These are phyloP conservation scores for Gonatopus flavifemur DNA, from an alignment of 1,140 invertebrate species.

Conservation along the genomic window DNA sequence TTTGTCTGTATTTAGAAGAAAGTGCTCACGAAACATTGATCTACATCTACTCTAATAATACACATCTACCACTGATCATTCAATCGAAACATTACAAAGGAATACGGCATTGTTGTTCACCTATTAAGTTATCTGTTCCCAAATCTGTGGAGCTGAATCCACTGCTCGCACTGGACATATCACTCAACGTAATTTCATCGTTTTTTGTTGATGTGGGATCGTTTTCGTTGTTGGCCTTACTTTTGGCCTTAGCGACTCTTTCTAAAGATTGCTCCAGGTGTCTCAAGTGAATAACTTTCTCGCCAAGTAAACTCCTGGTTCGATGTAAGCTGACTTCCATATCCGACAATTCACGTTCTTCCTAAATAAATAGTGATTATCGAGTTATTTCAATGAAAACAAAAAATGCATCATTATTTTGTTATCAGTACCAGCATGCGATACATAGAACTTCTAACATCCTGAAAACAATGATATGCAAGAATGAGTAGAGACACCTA, in stretches of 20 bases:
- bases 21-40: too few relatives aligned
- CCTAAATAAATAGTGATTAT: conserved; percentile 49
- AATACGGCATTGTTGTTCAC: conserved; percentile 25
- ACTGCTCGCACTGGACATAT: conserved; percentile 69
- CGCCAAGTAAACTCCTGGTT: conserved; percentile 73
- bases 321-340: conserved; percentile 79
- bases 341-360: conserved; percentile 76
- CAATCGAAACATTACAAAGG: not conserved
- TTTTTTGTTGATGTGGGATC: conserved; percentile 55
- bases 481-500: not conserved
- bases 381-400: too few relatives aligned
- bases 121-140: conserved; percentile 60
- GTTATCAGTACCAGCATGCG: not conserved
- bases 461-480: too few relatives aligned
- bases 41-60: too few relatives aligned
- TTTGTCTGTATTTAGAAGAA: conserved; percentile 35
- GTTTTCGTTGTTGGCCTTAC: conserved; percentile 51
- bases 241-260: conserved; percentile 56
- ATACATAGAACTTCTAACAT: too few relatives aligned
- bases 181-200: conserved; percentile 60
- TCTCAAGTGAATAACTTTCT: conserved; percentile 75
- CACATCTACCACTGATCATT: not conserved
- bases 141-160: conserved; percentile 72
- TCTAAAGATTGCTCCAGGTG: conserved; percentile 75
- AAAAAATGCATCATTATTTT: too few relatives aligned